Conservation (phyloP, 2,113 vertebrate species). For the Capreolus pygargus region DNA sequence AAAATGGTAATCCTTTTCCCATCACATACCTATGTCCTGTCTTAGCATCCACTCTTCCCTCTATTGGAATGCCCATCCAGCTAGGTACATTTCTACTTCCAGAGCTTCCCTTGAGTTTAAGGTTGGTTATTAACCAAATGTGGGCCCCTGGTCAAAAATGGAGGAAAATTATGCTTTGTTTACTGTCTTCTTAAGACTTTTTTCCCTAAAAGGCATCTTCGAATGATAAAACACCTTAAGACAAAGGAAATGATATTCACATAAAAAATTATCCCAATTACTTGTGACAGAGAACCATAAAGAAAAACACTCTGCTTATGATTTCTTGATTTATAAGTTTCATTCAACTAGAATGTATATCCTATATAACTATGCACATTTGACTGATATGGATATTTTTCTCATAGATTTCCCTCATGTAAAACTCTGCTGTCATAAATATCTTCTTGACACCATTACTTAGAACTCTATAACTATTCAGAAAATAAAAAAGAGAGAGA, state of each 20-base stretch:
- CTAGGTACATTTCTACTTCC: background rate
- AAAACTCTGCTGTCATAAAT: constrained; percentile 41
- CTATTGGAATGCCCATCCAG: background rate
- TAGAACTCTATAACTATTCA: background rate
- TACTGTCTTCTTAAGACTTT: background rate
- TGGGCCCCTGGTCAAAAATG: background rate
- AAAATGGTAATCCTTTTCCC: background rate
- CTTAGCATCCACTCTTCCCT: background rate
- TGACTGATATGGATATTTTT: constrained; percentile 7
- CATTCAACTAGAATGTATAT: background rate
- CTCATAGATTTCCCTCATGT: background rate
- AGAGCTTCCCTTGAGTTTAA: background rate
- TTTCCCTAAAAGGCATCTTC: background rate
- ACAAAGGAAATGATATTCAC: background rate
- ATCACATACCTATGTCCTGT: background rate
- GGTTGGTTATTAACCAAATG: background rate
- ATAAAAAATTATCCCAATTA: constrained; percentile 39
- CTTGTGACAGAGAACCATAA: constrained; percentile 38
- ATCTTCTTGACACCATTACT: background rate
- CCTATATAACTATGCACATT: background rate
- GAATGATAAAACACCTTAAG: background rate
- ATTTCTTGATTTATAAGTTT: constrained; percentile 27
- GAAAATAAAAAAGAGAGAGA: background rate
- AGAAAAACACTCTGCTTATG: background rate
- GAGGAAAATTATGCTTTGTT: background rate